Conservation (phyloP, 2,113 vertebrate species). For the Tachysurus vachellii region DNA sequence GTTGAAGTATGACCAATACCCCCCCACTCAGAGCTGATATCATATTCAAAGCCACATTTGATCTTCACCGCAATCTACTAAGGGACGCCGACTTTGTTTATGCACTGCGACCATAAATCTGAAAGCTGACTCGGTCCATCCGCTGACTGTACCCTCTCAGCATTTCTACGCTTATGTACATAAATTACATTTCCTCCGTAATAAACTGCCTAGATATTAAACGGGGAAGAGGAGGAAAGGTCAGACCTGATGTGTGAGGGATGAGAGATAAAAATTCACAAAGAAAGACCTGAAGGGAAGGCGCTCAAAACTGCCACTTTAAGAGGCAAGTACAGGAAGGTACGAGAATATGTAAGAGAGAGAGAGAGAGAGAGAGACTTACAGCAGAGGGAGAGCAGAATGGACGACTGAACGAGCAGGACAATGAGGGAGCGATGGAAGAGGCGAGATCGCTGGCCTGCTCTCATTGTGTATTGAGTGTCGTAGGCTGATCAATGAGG, state of each 20-base stretch:
- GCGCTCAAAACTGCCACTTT: background rate
- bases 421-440: constrained; percentile 57
- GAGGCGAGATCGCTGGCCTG: constrained; percentile 63
- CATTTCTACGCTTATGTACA: constrained; percentile 25
- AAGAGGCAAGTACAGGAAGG: background rate
- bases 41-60: background rate
- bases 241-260: constrained; percentile 3
- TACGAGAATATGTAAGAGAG: background rate
- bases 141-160: background rate
- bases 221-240: constrained; percentile 13
- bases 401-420: constrained; percentile 62
- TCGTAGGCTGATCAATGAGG: constrained; percentile 69
- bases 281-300: background rate
- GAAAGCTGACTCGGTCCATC: constrained; percentile 29
- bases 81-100: background rate
- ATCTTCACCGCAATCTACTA: background rate
- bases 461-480: constrained; percentile 73
- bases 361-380: constrained; percentile 60
- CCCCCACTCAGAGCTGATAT: background rate
- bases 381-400: constrained; percentile 71
- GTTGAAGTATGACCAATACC: background rate
- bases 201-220: constrained; percentile 12
- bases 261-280: background rate
- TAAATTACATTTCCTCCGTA: constrained; percentile 46
- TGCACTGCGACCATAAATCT: constrained; percentile 41